Conservation (phyloP, 2,113 vertebrate genomes). For the Bostrychus sinensis region DNA sequence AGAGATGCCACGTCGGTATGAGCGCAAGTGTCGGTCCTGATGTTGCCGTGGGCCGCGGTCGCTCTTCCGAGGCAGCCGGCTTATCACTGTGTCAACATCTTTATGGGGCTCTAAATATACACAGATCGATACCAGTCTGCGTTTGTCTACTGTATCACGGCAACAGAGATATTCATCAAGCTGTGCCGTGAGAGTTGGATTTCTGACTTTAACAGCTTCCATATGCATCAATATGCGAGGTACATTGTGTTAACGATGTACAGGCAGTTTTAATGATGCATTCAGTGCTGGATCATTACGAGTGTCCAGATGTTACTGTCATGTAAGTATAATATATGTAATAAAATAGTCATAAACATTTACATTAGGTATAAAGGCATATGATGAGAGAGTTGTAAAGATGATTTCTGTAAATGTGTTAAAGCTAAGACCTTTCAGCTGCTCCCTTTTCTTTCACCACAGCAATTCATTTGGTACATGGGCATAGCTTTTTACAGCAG, state of each 20-base stretch:
- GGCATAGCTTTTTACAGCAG: no score
- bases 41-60: conserved; percentile 25
- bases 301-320: background rate
- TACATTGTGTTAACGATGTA: background rate
- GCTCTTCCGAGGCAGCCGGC: conserved; percentile 56
- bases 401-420: background rate
- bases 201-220: conserved; percentile 25
- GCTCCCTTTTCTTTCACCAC: no score
- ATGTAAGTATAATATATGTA: background rate
- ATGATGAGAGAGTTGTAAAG: background rate
- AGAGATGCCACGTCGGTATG: conserved; percentile 52
- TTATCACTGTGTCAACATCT: conserved; percentile 74
- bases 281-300: background rate
- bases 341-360: background rate
- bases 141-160: conserved; percentile 68
- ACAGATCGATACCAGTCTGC: conserved; percentile 65
- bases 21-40: conserved; percentile 25
- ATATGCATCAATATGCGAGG: conserved; percentile 4
- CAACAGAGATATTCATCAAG: conserved; percentile 58
- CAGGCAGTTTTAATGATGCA: background rate
- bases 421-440: no score
- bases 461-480: no score
- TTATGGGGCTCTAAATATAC: conserved; percentile 76
- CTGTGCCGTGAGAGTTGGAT: conserved; percentile 15
- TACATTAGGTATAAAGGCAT: no score